Base-by-base conservation (phyloP, 2,888 invertebrate species). In the Trichacis sp. region DNA sequence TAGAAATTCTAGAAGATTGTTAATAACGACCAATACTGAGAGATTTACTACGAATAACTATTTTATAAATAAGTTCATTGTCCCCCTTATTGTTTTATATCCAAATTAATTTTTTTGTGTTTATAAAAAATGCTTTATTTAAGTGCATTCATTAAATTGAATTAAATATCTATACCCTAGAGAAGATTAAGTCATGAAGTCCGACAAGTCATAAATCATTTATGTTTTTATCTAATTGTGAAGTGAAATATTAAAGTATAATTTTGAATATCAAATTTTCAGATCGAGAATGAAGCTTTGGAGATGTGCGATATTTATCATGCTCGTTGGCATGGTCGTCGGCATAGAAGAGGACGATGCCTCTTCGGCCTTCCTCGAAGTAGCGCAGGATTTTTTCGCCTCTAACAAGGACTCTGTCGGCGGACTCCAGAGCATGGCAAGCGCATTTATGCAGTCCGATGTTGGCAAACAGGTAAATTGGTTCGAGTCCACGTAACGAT, bases 331-430 rank as follows among this genome's bases (percentile, higher is more conserved):
- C 5, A 36, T 73, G 43, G 74, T 68, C 14, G 49, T 43, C 5
- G 72, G 76, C 52, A 73, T 75, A 1, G 74, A 86, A 75, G 78
- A 75, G 73, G 84, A 76, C 72, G 89, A 88, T 65, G 87, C 88
- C 36, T 85, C 88, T 0, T 90, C 88, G 75, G 90, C 90, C 0
- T 86, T 93, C 50, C 77, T 92, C 69, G 91, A 93, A 69, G 87
- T 91, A 60, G 92, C 92, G 0, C 88, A 90, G 1, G 87, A 90
- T 6, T 87, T 93, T 55, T 86, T 93, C 40, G n/a, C n/a, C n/a
- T 89, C 90, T 74, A 90, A 90, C 74, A 89, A 89, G 74, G 74
- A 86, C 30, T 74, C 81, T 8, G 77, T 89, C 46, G 88, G 87
- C 0, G 88, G 88, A 1, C 84, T 93, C 0, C 91, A 91, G 1